Evolutionary conservation across 2,113 vertebrate genomes (phyloP).

Genomic region (Podilymbus podiceps): DNA sequence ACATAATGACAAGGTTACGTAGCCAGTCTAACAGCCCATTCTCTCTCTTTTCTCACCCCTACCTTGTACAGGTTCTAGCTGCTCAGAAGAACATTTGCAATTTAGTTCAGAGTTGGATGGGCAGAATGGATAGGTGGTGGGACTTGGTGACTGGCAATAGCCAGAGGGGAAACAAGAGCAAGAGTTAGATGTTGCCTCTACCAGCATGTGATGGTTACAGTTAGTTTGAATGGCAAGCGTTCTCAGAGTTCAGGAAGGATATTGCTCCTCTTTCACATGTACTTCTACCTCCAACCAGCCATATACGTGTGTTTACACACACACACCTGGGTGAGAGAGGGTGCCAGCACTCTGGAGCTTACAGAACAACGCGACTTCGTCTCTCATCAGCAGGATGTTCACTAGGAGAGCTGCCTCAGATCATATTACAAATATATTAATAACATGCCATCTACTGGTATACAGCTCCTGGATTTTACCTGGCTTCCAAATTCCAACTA

Average conservation of each 20-base stretch:
- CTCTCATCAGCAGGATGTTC: background rate
- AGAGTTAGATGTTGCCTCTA: background rate
- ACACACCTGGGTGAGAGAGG: background rate
- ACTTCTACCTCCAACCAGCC: background rate
- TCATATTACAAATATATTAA: background rate
- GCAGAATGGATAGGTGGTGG: background rate
- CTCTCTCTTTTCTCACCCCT: background rate
- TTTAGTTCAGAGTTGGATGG: background rate
- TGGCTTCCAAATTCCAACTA: background rate
- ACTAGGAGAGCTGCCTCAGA: background rate
- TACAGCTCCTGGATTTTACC: background rate
- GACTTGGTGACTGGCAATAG: background rate
- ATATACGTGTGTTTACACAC: background rate
- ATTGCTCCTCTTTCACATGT: background rate
- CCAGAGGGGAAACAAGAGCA: background rate
- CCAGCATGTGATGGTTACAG: background rate
- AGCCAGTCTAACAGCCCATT: background rate
- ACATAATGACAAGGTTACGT: background rate
- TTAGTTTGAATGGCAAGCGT: background rate
- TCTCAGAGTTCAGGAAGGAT: background rate
- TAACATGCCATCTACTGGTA: background rate
- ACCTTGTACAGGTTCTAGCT: background rate
- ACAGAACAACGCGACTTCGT: background rate
- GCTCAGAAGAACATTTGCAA: background rate
- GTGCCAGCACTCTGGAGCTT: background rate